A percentile compares a stretch with the other conserved stretches of the same genome.
phyloP scores from a whole-genome alignment of 2,888 invertebrate species.

The Perizoma flavofasciatum region DNA sequence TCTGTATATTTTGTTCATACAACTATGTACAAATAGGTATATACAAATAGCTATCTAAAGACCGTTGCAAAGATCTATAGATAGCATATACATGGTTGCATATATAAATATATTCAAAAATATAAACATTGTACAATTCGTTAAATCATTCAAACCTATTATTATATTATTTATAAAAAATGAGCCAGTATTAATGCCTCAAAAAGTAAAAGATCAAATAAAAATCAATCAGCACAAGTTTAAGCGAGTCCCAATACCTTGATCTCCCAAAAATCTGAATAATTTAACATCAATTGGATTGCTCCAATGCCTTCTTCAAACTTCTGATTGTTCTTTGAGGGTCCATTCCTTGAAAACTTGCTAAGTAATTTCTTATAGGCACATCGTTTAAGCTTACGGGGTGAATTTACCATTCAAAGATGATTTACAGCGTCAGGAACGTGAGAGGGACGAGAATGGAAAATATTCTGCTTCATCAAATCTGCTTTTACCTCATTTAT shows the following conservation, averaged over 20 bases:
- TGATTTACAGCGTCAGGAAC: constrained; percentile 12
- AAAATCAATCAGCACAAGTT: constrained; percentile 16
- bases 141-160: too few relatives aligned
- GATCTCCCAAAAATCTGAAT: constrained; percentile 48
- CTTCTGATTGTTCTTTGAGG: constrained; percentile 38
- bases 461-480: too few relatives aligned
- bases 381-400: constrained; percentile 50
- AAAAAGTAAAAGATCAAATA: constrained; percentile 27
- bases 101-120: too few relatives aligned
- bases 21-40: too few relatives aligned
- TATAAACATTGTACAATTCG: too few relatives aligned
- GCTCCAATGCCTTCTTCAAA: constrained; percentile 39
- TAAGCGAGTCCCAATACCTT: constrained; percentile 34
- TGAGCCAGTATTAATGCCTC: neutral
- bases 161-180: neutral
- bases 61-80: too few relatives aligned
- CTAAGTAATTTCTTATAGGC: constrained; percentile 38
- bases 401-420: constrained; percentile 51
- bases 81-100: too few relatives aligned
- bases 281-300: constrained; percentile 55
- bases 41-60: too few relatives aligned
- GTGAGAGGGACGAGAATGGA: neutral
- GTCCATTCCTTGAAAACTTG: constrained; percentile 35
- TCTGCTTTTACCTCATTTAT: too few relatives aligned
- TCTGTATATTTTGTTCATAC: too few relatives aligned